A percentile compares a stretch with the other conserved stretches of the same genome.
Evolutionary conservation across 2,797 vertebrate species (phyloP).

Genomic region (Tolypeutes matacus): DNA sequence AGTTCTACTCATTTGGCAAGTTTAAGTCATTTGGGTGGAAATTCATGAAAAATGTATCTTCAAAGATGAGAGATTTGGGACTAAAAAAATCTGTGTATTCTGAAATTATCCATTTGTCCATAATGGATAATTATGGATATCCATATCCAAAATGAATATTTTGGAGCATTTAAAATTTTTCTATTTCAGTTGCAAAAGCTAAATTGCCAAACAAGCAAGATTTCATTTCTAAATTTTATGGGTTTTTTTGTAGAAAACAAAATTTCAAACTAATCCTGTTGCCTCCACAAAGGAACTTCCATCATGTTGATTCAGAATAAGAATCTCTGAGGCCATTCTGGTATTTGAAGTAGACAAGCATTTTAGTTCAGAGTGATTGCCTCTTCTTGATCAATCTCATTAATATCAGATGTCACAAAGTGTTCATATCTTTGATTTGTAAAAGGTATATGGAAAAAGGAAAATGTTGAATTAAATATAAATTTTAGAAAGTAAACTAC

Average conservation of each 20-base stretch:
- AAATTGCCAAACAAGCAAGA: not conserved
- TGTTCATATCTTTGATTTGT: not conserved
- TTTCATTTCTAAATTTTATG: not conserved
- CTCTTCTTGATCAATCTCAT: not conserved
- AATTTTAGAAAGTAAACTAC: conserved; percentile 2
- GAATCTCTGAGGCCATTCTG: conserved; percentile 1
- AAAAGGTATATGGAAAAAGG: not conserved
- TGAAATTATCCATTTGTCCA: not conserved
- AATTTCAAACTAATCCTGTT: not conserved
- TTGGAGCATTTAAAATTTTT: not conserved
- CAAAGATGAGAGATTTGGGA: not conserved
- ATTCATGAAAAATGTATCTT: not conserved
- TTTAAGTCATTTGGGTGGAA: not conserved
- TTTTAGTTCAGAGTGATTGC: conserved; percentile 2
- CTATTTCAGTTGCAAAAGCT: conserved; percentile 22
- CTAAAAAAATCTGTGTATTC: not conserved
- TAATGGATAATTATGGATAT: no score
- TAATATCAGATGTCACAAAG: not conserved
- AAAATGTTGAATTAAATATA: not conserved
- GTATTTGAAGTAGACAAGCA: not conserved
- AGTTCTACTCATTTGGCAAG: not conserved
- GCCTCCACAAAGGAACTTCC: not conserved
- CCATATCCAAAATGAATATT: conserved; percentile 12
- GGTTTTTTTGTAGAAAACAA: not conserved
- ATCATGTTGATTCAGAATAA: not conserved